Base-by-base conservation (phyloP, 2,888 invertebrate species). In the Scotopteryx bipunctaria region DNA sequence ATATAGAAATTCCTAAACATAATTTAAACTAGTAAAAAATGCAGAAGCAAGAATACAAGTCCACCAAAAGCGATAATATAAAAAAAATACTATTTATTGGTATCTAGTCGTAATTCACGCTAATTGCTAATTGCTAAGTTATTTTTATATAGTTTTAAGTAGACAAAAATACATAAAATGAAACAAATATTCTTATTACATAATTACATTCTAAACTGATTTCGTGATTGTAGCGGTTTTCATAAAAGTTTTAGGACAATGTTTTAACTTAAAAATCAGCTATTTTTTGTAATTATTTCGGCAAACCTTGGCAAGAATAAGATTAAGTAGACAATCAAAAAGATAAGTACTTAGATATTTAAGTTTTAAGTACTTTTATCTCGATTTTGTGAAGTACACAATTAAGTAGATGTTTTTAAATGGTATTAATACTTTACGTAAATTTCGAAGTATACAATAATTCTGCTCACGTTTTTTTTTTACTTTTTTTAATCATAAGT, bases 61-160 rank as follows among this genome's bases (percentile, higher is more conserved):
- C 56, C 64, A 71, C 61, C 56, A 73, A 63, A 50, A 61, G 41
- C 60, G 65, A 73, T 67, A 69, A 71, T 65, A 65, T 64, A 69
- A 67, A 67, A 63, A 67, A 50, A 62, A 76, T 75, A 74, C 63
- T 67, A 69, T 66, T 68, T 54, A 62, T 55, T 65, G 61, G 64
- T 51, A 51, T 33, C 25, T 50, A 43, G 56, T 61, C 64, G 63
- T 66, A 69, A 61, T 62, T 61, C 78, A 77, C 79, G 73, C n/a
- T n/a, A n/a, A n/a, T 76, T 83, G 84, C 86, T 87, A 86, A 85
- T 86, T 81, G 86, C 81, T 84, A 83, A 66, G 52, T 69, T 58
- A 66, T 61, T 50, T 57, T 58, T 52, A 55, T 55, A 37, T 52
- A 52, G 44, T 57, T 51, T 47, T 43, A 57, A 31, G 25, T 45